phyloP scores from a whole-genome alignment of 2,888 invertebrate genomes.

The Mantis religiosa region DNA sequence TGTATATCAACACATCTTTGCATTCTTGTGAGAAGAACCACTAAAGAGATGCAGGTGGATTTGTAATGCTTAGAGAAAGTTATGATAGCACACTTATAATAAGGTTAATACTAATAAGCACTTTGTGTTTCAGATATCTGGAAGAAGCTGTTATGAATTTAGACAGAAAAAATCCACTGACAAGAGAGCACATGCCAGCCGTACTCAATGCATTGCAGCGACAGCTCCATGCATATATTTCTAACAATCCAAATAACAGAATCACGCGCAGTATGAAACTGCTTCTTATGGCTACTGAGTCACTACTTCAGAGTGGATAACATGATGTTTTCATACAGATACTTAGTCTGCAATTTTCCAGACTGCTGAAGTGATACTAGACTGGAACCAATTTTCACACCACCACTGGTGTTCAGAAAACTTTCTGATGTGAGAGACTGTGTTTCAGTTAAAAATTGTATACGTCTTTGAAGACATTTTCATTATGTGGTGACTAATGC shows the following conservation, averaged over 20 bases:
- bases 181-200: constrained; percentile 75
- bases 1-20: too few relatives aligned
- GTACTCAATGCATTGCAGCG: constrained; percentile 72
- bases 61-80: too few relatives aligned
- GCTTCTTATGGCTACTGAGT: constrained; percentile 21
- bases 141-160: constrained; percentile 73
- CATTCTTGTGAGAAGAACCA: too few relatives aligned
- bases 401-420: neutral
- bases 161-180: constrained; percentile 70
- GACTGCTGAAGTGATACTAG: neutral
- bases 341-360: neutral
- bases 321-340: neutral
- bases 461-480: neutral
- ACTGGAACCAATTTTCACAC: neutral
- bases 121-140: constrained; percentile 17
- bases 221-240: constrained; percentile 67
- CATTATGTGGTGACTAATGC: neutral
- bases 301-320: neutral
- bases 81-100: too few relatives aligned
- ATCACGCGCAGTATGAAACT: constrained; percentile 56
- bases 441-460: neutral
- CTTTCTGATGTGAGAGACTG: neutral
- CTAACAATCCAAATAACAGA: constrained; percentile 61
- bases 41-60: too few relatives aligned
- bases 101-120: too few relatives aligned